phyloP scores from a whole-genome alignment of 2,113 vertebrate species.

The Cheirogaleus medius region DNA sequence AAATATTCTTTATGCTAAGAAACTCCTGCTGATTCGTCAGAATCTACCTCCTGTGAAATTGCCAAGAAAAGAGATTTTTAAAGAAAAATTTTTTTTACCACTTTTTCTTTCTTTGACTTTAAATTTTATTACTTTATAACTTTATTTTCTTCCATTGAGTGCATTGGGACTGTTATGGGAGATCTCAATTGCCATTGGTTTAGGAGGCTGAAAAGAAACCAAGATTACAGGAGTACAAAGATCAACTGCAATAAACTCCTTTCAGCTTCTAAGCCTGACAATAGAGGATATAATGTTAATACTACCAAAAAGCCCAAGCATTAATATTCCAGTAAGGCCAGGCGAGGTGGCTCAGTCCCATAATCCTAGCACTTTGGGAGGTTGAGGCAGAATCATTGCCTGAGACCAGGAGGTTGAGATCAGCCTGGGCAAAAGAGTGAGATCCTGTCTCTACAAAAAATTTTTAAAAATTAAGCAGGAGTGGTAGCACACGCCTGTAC shows the following conservation, averaged over 20 bases:
- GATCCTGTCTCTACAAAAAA: too few species aligned
- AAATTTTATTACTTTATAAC: slow-evolving; percentile 3
- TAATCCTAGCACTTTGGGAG: too few species aligned
- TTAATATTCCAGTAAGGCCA: not conserved
- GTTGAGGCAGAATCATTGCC: too few species aligned
- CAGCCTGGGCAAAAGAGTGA: too few species aligned
- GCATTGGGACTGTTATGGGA: not conserved
- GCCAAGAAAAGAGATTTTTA: not conserved
- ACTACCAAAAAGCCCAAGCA: not conserved
- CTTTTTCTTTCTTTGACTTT: slow-evolving; percentile 6
- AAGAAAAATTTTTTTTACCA: not conserved
- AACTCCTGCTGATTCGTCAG: not conserved
- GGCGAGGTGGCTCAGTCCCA: too few species aligned
- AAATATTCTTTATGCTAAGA: not conserved
- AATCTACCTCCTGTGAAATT: not conserved
- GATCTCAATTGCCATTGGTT: not conserved
- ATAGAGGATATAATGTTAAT: not conserved
- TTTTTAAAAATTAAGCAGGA: too few species aligned
- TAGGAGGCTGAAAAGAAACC: not conserved
- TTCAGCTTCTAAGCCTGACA: not conserved
- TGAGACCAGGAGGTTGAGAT: too few species aligned
- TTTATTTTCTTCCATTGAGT: slow-evolving; percentile 7
- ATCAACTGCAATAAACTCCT: not conserved
- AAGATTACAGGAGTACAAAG: not conserved
- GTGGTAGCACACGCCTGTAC: too few species aligned